Evolutionary conservation across 1,140 invertebrate species (phyloP), one percentile per base, ranked within the genome.

Genomic region (Magallana angulata): DNA sequence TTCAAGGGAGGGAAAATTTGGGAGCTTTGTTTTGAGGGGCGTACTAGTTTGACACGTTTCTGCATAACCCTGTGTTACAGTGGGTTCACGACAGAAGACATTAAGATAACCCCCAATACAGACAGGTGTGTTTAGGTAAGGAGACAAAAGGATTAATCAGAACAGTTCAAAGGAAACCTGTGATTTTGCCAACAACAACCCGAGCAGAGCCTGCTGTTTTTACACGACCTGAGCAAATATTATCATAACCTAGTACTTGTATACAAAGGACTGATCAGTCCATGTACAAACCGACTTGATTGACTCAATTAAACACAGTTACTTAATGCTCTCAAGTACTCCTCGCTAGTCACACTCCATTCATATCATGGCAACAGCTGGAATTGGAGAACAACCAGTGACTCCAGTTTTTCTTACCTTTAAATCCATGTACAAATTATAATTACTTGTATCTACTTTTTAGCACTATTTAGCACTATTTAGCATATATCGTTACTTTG

Each of bases 71-170:
- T 30, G 68, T 76, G 36, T 36, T 76, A 76, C 36, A 30, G 68
- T 7, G 24, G 68, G 24, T 30, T 76, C 24, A 76, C 24, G 68
- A 76, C 68, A 76, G 24, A 76, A 76, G 8, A 24, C 68, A 76
- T 76, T 76, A 76, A 76, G 68, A 76, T 76, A 76, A 76, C 18
- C 68, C 68, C 24, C 68, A 30, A 30, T 76, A 36, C 24, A 9
- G 18, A 18, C 68, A 76, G 68, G 68, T 76, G 68, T 76, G 68
- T 76, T 76, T 76, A 76, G 68, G 68, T 76, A 76, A 76, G 68
- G 30, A 76, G 68, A 76, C 68, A 76, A 76, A 76, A 76, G 18
- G 68, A 76, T 76, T 76, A 76, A 76, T 76, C 68, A 36, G 24
- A 30, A 11, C 68, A 76, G 68, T 76, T 76, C 24, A 76, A 76